Evolutionary conservation across 2,797 vertebrate genomes (phyloP).

Genomic region (Podarcis siculus): DNA sequence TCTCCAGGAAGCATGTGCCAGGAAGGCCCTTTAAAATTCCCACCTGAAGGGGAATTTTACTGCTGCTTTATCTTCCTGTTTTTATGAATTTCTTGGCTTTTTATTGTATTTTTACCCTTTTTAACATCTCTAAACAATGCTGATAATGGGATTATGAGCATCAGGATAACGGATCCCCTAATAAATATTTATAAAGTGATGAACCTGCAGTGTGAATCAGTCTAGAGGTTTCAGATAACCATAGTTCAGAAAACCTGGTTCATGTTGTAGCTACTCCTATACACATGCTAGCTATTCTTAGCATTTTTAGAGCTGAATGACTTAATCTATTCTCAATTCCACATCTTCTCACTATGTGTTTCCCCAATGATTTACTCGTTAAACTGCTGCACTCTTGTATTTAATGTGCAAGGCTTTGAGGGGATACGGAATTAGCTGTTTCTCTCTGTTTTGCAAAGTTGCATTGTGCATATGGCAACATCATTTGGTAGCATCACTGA

Average conservation of each 20-base stretch:
- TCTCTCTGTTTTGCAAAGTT: not conserved
- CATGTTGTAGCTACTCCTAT: not conserved
- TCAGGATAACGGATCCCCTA: too few species aligned
- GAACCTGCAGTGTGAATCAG: not conserved
- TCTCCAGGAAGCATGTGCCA: not conserved
- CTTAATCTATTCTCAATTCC: not conserved
- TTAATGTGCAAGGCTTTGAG: conserved; percentile 33
- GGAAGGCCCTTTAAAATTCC: not conserved
- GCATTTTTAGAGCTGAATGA: conserved; percentile 1
- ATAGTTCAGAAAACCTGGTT: not conserved
- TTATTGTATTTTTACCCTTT: not conserved
- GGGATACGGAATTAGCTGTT: not conserved
- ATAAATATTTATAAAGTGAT: not conserved
- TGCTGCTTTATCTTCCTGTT: not conserved
- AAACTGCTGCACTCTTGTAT: not conserved
- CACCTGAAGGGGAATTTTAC: not conserved
- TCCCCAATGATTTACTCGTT: not conserved
- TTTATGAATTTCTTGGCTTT: not conserved
- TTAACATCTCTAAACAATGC: not conserved
- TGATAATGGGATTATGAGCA: not conserved
- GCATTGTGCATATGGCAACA: not conserved
- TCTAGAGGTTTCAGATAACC: not conserved
- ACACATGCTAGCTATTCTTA: not conserved
- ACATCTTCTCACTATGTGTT: not conserved
- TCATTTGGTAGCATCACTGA: not conserved